Evolutionary conservation across 2,797 vertebrate genomes (phyloP).

Genomic region (Paramormyrops hopkinsi): DNA sequence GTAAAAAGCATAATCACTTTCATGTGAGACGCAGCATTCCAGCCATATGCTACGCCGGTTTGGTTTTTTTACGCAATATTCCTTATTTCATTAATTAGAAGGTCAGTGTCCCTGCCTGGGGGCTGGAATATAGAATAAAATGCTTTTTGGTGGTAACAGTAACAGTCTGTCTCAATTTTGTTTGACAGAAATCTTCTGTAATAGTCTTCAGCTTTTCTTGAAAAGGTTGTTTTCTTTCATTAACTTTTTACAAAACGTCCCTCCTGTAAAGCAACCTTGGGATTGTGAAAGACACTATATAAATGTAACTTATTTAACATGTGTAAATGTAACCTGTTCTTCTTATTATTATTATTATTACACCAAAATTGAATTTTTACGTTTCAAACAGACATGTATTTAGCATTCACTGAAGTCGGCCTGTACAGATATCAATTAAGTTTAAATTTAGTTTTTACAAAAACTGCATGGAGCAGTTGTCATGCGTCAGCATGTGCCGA

Average conservation of each 20-base stretch:
- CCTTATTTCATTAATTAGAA: background rate
- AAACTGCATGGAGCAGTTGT: background rate
- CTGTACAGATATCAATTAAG: background rate
- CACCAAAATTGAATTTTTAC: background rate
- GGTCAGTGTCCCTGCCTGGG: background rate
- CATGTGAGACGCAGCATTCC: background rate
- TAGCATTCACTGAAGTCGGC: background rate
- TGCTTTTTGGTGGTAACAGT: background rate
- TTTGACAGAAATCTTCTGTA: background rate
- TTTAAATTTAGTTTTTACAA: background rate
- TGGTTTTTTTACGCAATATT: background rate
- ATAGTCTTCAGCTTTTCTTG: background rate
- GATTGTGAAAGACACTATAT: background rate
- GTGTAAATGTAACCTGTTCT: background rate
- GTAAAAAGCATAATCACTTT: background rate
- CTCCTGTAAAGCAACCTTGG: background rate
- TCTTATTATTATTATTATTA: background rate
- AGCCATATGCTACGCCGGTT: background rate
- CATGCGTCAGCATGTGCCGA: background rate
- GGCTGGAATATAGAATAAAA: background rate
- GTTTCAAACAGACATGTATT: background rate
- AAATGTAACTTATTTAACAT: background rate
- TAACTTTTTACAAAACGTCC: background rate
- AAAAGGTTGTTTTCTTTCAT: background rate
- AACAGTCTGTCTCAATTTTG: background rate